Evolutionary conservation across 2,888 invertebrate species (phyloP), one percentile per base, ranked within the genome.

Genomic region (Cephus nigrinus): DNA sequence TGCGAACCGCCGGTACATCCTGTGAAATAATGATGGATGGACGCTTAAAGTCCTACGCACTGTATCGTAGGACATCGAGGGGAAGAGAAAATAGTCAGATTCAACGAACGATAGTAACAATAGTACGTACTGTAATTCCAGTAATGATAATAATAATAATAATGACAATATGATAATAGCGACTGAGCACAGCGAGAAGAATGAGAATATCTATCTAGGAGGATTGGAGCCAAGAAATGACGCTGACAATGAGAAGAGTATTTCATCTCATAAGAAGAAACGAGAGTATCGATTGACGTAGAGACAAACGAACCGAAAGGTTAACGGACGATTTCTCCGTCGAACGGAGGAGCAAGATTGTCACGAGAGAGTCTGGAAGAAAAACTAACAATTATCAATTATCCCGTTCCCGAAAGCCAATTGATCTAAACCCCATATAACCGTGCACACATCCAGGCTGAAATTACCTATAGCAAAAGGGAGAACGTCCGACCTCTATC

Each of bases 1-100:
- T 76, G 81, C 81, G 80, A 36, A 33, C 71, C 32, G 71, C 71
- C 31, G 33, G 31, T 33, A 33, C 5, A 31, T 71, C 32, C 31
- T 12, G 2, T 31, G 32, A 71, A 71, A 31, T 71, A 71, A 71
- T 71, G 71, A 31, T 71, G 11, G 71, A 71, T 71, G 71, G 23
- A 33, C 9, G 32, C 31, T 71, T 32, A 9, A 12, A 31, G 31
- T 32, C 1, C 55, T 55, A 23, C 55, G 55, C 23, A 55, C 55
- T 23, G 5, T 2, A 23, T 2, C 23, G 55, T 55, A 3, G 23
- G 23, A 55, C 23, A 23, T 23, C 23, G 9, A 55, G 9, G 55
- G 5, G 23, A 5, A 23, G 23, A 55, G 15, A 55, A 55, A 55
- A 23, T 23, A 2, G 9, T 9, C 55, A 23, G 55, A 55, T 23